Base-by-base conservation (phyloP, 2,797 vertebrate genomes). In the Melanotaenia pygmaea region DNA sequence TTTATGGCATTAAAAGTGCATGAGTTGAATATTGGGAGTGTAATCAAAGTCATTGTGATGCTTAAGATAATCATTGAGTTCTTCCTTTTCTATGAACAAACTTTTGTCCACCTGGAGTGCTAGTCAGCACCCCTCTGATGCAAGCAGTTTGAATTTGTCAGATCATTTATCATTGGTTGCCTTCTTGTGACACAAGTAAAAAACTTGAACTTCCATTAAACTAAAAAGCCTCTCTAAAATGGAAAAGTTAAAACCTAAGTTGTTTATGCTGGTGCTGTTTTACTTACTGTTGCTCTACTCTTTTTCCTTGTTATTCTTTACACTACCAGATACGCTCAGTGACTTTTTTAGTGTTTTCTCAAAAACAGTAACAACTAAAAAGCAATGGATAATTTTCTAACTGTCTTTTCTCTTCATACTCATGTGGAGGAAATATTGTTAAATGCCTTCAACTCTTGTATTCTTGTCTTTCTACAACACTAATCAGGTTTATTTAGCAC, bases 401-500 rank as follows among this genome's bases (percentile, higher is more conserved):
- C 68, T 32, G 9, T 64, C 6, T 45, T 38, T 64, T 47, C 1
- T 34, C 2, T 50, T 40, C 6, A 35, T 57, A 38, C 11, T 67
- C n/a, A 34, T 72, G 50, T 87, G 38, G 61, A 70, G 43, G 43
- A 74, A 26, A 60, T 77, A 77, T 76, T 53, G 80, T 73, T n/a
- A 51, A 65, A 83, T 56, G 70, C 70, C 81, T 86, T 77, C 43
- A 80, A 72, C 65, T 67, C n/a, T 43, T 59, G 54, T 56, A 50
- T 80, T 34, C 45, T 38, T 81, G 24, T 79, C 74, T 85, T 68
- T 35, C 45, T 78, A 40, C 54, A 76, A 87, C 71, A 76, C 74
- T 87, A 88, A 89, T 88, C 77, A 76, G 84, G 81, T 85, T 86
- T 84, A 69, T 85, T 81, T 10, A 79, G 81, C 84, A 89, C 88